Percentiles rank a stretch among this genome's conserved stretches.
Conservation (phyloP, 2,888 invertebrate species). For the Maniola hyperantus region DNA sequence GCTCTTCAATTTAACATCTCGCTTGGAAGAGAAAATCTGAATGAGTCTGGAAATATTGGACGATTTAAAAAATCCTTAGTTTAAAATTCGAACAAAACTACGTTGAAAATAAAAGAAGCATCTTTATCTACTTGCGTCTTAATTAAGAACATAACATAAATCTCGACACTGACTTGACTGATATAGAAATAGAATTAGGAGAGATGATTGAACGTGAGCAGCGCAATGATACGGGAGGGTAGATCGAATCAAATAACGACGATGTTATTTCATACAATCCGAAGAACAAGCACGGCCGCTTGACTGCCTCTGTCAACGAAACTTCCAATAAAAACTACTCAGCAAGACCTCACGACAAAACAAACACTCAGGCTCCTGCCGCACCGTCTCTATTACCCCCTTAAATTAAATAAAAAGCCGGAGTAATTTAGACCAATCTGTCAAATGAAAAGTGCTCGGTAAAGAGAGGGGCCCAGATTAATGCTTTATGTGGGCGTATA, state of each 20-base stretch:
- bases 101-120: not conserved
- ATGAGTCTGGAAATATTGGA: too few species aligned
- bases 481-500: conserved; percentile 68
- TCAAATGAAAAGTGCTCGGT: conserved; percentile 81
- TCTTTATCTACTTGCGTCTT: not conserved
- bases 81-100: too few species aligned
- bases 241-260: conserved; percentile 21
- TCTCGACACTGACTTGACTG: not conserved
- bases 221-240: conserved; percentile 77
- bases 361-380: conserved; percentile 67
- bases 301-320: conserved; percentile 50
- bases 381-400: conserved; percentile 67
- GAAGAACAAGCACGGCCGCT: conserved; percentile 33
- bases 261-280: conserved; percentile 26
- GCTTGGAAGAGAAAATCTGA: too few species aligned
- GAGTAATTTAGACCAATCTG: conserved; percentile 79
- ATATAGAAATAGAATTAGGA: conserved; percentile 17
- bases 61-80: too few species aligned
- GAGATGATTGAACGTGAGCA: conserved; percentile 63
- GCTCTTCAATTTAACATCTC: too few species aligned
- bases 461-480: conserved; percentile 77
- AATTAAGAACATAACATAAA: not conserved
- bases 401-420: conserved; percentile 79
- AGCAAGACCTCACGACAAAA: conserved; percentile 59
- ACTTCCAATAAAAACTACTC: conserved; percentile 79